Conservation (phyloP, 2,113 vertebrate genomes). For the Climacteris rufus region DNA sequence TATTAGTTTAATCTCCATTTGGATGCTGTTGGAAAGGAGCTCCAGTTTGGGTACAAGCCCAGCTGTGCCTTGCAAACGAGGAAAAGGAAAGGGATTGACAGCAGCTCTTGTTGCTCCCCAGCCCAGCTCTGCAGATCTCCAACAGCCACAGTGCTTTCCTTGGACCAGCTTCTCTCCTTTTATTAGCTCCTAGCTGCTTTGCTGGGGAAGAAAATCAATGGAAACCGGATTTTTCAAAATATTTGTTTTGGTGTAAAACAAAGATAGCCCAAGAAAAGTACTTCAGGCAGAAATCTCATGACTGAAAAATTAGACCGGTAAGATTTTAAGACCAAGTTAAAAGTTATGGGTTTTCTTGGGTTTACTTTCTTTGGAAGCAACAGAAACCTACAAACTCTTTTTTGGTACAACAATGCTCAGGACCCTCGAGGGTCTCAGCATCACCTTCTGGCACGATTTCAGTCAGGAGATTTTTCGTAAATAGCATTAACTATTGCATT, state of each 20-base stretch:
- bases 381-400: background rate
- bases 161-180: slow-evolving; percentile 60
- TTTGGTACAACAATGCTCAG: background rate
- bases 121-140: slow-evolving; percentile 30
- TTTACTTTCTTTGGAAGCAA: slow-evolving; percentile 52
- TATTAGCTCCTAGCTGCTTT: slow-evolving; percentile 71
- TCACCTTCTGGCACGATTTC: background rate
- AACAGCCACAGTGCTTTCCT: slow-evolving; percentile 67
- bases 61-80: background rate
- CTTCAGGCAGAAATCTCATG: slow-evolving; percentile 56
- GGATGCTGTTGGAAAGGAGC: background rate
- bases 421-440: background rate
- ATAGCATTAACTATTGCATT: background rate
- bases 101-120: slow-evolving; percentile 33
- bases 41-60: background rate
- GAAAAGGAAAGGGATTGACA: slow-evolving; percentile 32
- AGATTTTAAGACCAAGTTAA: slow-evolving; percentile 38
- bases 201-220: slow-evolving; percentile 64
- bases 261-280: slow-evolving; percentile 58
- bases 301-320: slow-evolving; percentile 12
- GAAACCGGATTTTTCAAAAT: slow-evolving; percentile 67
- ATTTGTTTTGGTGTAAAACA: slow-evolving; percentile 69
- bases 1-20: background rate
- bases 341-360: background rate
- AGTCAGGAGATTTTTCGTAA: slow-evolving; percentile 30